phyloP scores from a whole-genome alignment of 2,797 vertebrate genomes.

The Chaetophractus vellerosus region DNA sequence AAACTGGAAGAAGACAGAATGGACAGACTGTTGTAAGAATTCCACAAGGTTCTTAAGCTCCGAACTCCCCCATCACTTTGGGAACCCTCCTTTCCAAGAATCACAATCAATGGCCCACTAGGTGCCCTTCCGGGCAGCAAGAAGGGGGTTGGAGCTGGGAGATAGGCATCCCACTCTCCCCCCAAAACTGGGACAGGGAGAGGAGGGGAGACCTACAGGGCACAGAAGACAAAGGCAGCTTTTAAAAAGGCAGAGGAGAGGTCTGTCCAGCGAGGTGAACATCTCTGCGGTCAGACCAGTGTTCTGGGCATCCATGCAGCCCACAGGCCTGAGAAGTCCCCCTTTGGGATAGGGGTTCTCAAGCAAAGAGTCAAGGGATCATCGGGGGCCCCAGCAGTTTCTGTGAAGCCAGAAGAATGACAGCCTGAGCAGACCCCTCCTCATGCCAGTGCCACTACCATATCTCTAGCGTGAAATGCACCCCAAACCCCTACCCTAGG shows the following conservation, averaged over 20 bases:
- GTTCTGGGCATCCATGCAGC: background rate
- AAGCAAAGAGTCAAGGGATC: background rate
- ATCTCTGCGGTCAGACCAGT: background rate
- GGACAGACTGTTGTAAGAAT: background rate
- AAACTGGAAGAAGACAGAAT: background rate
- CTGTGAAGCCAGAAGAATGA: background rate
- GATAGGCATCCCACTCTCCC: accelerated
- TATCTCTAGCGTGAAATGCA: background rate
- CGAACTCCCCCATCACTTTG: background rate
- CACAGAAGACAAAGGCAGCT: background rate
- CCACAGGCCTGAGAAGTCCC: background rate
- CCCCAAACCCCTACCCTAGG: background rate
- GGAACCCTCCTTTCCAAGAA: background rate
- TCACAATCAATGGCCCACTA: background rate
- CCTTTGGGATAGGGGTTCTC: background rate
- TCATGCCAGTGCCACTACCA: background rate
- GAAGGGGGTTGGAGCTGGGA: too few relatives aligned
- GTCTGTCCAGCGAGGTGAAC: background rate
- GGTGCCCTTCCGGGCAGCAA: background rate
- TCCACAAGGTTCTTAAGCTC: background rate
- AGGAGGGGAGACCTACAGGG: too few relatives aligned
- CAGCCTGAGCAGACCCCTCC: background rate
- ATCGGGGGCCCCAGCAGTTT: background rate
- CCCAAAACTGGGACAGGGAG: background rate
- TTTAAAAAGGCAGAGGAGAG: background rate